Percentiles rank a stretch among this genome's conserved stretches.
Evolutionary conservation across 2,113 vertebrate genomes (phyloP).

Genomic region (Triplophysa tibetana): DNA sequence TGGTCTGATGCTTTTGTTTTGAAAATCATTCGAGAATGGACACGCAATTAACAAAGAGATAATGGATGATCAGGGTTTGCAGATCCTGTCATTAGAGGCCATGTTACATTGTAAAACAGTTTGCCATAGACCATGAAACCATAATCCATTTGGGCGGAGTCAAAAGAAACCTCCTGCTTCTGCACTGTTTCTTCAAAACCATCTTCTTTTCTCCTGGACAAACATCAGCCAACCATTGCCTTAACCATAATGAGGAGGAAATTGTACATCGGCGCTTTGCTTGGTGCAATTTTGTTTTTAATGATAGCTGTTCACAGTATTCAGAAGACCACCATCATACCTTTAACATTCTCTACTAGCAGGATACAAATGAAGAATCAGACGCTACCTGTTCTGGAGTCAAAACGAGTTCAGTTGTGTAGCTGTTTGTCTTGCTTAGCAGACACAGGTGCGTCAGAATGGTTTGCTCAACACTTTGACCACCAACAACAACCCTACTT

Average conservation of each 20-base stretch:
- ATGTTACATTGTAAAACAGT: slow-evolving; percentile 23
- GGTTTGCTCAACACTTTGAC: slow-evolving; percentile 75
- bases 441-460: slow-evolving; percentile 31
- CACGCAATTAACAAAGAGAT: neutral
- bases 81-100: neutral
- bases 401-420: slow-evolving; percentile 19
- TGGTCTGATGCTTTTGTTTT: neutral
- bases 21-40: neutral
- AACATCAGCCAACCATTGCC: neutral
- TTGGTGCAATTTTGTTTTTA: slow-evolving; percentile 66
- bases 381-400: neutral
- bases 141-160: slow-evolving; percentile 5
- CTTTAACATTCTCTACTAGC: neutral
- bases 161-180: slow-evolving; percentile 15
- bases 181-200: slow-evolving; percentile 2
- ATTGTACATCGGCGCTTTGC: slow-evolving; percentile 56
- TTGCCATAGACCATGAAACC: slow-evolving; percentile 8
- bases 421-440: slow-evolving; percentile 56
- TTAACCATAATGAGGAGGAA: slow-evolving; percentile 69
- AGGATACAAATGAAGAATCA: neutral
- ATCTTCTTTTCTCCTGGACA: neutral
- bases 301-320: slow-evolving; percentile 69
- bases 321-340: slow-evolving; percentile 54
- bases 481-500: slow-evolving; percentile 65
- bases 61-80: slow-evolving; percentile 5